These are phyloP conservation scores for Thalassarche chlororhynchos DNA, from an alignment of 2,113 vertebrate species.

Conservation along the genomic window DNA sequence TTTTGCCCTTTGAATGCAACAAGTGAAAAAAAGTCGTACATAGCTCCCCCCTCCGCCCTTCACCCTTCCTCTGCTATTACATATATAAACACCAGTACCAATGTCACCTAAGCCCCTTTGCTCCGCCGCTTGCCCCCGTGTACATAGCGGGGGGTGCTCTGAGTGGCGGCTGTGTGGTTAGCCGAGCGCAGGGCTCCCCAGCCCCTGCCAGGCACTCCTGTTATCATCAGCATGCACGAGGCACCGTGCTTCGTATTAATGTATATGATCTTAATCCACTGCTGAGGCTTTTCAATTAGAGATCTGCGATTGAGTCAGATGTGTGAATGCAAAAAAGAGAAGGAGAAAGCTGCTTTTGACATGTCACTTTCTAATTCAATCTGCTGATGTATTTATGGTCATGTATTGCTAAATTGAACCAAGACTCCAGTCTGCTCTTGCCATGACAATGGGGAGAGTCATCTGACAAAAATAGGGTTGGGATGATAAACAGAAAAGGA, in stretches of 20 bases:
- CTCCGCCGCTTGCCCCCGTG: background rate
- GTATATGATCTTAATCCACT: constrained; percentile 5
- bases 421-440: constrained; percentile 7
- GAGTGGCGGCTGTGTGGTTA: background rate
- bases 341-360: background rate
- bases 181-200: background rate
- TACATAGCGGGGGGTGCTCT: accelerated
- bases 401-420: constrained; percentile 23
- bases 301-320: constrained; percentile 15
- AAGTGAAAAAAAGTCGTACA: background rate
- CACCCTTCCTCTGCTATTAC: background rate
- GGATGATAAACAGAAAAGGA: constrained; percentile 18
- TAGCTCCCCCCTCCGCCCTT: accelerated
- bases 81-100: accelerated
- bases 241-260: background rate
- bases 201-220: background rate
- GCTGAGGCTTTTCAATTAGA: constrained; percentile 45
- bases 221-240: constrained; percentile 4
- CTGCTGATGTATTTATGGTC: constrained; percentile 55
- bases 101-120: background rate
- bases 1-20: background rate
- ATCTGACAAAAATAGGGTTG: constrained; percentile 44
- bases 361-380: background rate
- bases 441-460: constrained; percentile 53
- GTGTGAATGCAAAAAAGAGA: background rate